Conservation (phyloP, 2,888 invertebrate genomes). For the Nephrotoma guestfalica region DNA sequence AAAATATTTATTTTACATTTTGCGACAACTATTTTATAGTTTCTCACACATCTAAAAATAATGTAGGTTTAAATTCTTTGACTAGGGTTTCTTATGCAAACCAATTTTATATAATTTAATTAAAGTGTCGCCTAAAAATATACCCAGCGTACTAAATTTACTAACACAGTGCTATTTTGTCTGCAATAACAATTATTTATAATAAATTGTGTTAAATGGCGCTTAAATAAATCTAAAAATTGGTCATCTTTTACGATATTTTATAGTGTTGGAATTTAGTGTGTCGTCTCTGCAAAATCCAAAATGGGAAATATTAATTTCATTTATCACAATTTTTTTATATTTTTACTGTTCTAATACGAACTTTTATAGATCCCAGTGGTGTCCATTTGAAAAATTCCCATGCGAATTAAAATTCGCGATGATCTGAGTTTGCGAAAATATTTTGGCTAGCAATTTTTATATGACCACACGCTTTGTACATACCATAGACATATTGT, state of each 20-base stretch:
- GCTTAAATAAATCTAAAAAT: neutral
- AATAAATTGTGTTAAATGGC: neutral
- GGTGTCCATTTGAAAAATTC: too few relatives aligned
- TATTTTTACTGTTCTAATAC: neutral
- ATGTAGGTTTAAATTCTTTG: neutral
- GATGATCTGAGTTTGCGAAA: neutral
- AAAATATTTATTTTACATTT: too few relatives aligned
- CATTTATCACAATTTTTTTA: neutral
- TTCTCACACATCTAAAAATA: too few relatives aligned
- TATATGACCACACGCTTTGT: too few relatives aligned
- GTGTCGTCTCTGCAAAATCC: neutral
- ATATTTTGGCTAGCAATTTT: too few relatives aligned
- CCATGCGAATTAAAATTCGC: too few relatives aligned
- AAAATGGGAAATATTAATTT: neutral
- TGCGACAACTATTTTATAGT: too few relatives aligned
- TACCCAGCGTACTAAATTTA: neutral
- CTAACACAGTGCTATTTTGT: neutral
- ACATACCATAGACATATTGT: too few relatives aligned
- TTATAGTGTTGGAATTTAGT: neutral
- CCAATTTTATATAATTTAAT: neutral
- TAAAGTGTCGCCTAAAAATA: neutral
- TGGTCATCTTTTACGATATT: neutral
- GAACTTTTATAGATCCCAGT: neutral
- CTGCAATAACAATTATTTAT: neutral
- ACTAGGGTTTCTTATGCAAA: neutral